A percentile compares a stretch with the other conserved stretches of the same genome.
phyloP scores from a whole-genome alignment of 1,140 invertebrate genomes.

The Drosophila ogumai region DNA sequence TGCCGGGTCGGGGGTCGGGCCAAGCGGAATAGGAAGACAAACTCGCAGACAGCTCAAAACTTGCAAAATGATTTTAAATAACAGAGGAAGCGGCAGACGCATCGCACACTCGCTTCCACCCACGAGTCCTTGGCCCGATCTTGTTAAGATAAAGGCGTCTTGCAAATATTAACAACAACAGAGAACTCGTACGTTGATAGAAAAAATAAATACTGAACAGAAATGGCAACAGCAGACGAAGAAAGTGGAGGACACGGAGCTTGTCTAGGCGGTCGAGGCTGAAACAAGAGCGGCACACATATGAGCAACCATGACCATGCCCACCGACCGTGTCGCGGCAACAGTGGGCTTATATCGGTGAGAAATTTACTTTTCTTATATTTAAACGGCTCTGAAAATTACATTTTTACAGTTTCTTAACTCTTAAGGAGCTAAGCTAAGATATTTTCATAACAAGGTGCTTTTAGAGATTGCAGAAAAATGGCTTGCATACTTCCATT shows the following conservation, averaged over 20 bases:
- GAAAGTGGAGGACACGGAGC: conserved; percentile 19
- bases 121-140: conserved; percentile 46
- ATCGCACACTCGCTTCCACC: conserved; percentile 18
- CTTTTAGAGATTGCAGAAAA: too few relatives aligned
- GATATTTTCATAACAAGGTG: too few relatives aligned
- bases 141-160: conserved; percentile 72
- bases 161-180: conserved; percentile 63
- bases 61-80: conserved; percentile 77
- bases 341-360: conserved; percentile 12
- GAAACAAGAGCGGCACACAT: conserved; percentile 38
- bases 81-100: conserved; percentile 57
- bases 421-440: too few relatives aligned
- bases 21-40: conserved; percentile 19
- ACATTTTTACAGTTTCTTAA: background rate
- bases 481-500: too few relatives aligned
- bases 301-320: conserved; percentile 59
- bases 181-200: conserved; percentile 13
- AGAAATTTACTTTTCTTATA: too few relatives aligned
- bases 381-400: background rate
- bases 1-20: background rate
- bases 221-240: conserved; percentile 49
- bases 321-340: background rate
- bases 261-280: conserved; percentile 53
- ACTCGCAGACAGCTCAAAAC: conserved; percentile 62
- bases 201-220: conserved; percentile 63